phyloP scores from a whole-genome alignment of 92 coral and sea anemone species.

The Heliopora coerulea region DNA sequence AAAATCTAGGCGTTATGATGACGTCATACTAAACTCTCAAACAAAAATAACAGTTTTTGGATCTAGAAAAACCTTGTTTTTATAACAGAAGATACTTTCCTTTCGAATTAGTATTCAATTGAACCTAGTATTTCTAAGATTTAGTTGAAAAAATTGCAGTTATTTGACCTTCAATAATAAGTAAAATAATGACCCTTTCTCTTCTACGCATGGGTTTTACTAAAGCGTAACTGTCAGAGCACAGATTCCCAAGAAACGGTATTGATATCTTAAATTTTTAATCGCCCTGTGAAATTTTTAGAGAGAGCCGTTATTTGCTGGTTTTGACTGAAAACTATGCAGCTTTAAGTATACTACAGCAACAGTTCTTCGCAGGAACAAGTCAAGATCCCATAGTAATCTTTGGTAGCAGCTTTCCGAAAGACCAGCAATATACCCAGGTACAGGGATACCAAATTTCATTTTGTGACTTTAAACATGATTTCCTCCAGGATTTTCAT shows the following conservation, averaged over 20 bases:
- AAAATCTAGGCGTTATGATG: too few relatives aligned
- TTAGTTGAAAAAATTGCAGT: too few relatives aligned
- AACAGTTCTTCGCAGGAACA: conserved; percentile 52
- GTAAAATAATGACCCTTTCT: too few relatives aligned
- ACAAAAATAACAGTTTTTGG: too few relatives aligned
- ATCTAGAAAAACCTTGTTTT: too few relatives aligned
- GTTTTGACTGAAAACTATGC: conserved; percentile 84
- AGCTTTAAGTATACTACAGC: conserved; percentile 68
- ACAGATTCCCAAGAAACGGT: background rate
- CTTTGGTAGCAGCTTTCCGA: conserved; percentile 82
- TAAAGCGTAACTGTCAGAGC: background rate
- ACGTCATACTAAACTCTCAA: too few relatives aligned
- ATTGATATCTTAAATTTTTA: background rate
- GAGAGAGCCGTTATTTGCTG: conserved; percentile 78
- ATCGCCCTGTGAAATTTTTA: background rate
- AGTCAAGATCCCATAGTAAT: conserved; percentile 61
- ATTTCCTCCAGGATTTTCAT: too few relatives aligned
- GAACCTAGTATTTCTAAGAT: too few relatives aligned
- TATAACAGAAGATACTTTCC: too few relatives aligned
- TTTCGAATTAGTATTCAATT: too few relatives aligned
- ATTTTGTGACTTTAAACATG: too few relatives aligned
- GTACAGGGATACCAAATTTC: conserved; percentile 25
- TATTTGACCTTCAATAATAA: too few relatives aligned
- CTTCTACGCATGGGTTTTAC: background rate
- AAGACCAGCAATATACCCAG: conserved; percentile 87